Base-by-base conservation (phyloP, 2,888 invertebrate species). In the Strigamia crassipes region DNA sequence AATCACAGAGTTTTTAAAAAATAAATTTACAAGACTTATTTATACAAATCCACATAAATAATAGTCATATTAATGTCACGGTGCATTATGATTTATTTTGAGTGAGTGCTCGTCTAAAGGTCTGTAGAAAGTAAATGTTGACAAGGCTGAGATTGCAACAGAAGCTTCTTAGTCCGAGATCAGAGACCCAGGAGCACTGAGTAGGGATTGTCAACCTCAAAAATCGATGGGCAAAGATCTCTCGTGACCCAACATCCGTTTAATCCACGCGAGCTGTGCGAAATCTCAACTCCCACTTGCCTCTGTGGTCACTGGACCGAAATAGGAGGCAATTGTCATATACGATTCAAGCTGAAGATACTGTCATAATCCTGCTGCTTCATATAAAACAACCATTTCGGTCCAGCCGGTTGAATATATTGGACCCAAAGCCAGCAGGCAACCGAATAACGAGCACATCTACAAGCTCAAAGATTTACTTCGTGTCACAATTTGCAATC, bases 191-290 rank as follows among this genome's bases (percentile, higher is more conserved):
- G 56, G 56, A 56, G 56, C 18, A 56, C 18, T 56, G 56, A 56
- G 56, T 56, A 18, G 56, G 18, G 18, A 56, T 56, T 56, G 56
- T 56, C 56, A 56, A 56, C 56, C 56, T 18, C 56, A 56, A 56
- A 56, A 56, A 56, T 56, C 56, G 56, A 56, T 56, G 56, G 56
- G 18, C 56, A 56, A 18, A 18, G 56, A 56, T 56, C 56, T 56
- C 56, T 56, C 56, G 56, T 56, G 56, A 56, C 56, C 56, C 56
- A 56, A 56, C 56, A 56, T 56, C 56, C 56, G 56, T 56, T 56
- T 56, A 56, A 56, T 56, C 56, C 56, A 56, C 56, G 56, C 56
- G 56, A 56, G 56, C 56, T 56, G 56, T 56, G 56, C 56, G 56
- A 56, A 56, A 56, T 56, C 56, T 56, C 56, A 56, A 56, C 56